A percentile compares a stretch with the other conserved stretches of the same genome.
phyloP scores from a whole-genome alignment of 2,888 invertebrate species.

The Artemia sp. region DNA sequence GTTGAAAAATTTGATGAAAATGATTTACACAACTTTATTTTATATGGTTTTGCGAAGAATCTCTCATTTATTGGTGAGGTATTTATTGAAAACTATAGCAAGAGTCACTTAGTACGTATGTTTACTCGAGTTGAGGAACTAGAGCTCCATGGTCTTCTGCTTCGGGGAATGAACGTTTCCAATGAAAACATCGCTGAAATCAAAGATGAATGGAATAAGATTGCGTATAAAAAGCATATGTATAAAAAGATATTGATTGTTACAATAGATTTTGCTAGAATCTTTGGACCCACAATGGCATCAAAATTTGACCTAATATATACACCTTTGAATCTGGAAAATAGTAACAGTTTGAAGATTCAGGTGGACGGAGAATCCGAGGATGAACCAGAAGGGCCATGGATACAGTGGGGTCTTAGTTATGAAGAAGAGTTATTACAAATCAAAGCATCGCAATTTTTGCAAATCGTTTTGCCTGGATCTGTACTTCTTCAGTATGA shows the following conservation, averaged over 20 bases:
- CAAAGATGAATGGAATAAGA: slow-evolving; percentile 9
- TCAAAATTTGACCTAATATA: not conserved
- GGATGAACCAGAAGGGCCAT: not conserved
- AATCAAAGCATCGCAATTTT: not conserved
- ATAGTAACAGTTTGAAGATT: not conserved
- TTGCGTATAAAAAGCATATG: not conserved
- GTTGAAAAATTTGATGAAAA: not conserved
- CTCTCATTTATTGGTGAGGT: not conserved
- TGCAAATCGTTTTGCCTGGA: not conserved
- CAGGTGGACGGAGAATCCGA: slow-evolving; percentile 8
- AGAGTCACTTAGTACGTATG: not conserved
- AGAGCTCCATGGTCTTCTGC: not conserved
- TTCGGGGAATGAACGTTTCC: slow-evolving; percentile 1
- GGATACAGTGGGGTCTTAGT: slow-evolving; percentile 1
- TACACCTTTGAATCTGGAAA: not conserved
- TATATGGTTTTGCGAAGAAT: not conserved
- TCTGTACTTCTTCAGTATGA: not conserved
- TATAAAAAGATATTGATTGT: not conserved
- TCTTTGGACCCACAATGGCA: not conserved
- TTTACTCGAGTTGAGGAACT: not conserved
- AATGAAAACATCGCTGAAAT: not conserved
- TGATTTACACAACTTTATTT: not conserved
- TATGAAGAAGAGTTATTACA: not conserved
- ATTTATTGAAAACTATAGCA: not conserved
- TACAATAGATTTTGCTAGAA: slow-evolving; percentile 6